These are phyloP conservation scores for Serilophus lunatus DNA, from an alignment of 2,113 vertebrate genomes.

Conservation along the genomic window DNA sequence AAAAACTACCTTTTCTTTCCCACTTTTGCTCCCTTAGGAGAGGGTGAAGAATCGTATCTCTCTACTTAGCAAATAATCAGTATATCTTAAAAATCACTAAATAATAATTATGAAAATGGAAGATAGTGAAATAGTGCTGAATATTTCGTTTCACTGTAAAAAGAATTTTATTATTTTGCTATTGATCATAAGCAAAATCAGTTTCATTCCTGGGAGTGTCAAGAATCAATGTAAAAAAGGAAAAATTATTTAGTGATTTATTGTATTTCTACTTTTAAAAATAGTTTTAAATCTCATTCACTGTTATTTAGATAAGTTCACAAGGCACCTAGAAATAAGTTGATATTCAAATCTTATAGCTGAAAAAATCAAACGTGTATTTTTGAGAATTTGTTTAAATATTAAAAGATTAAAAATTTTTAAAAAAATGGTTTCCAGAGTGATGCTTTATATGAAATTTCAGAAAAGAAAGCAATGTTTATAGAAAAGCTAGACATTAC, in stretches of 20 bases:
- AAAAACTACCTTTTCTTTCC: not conserved
- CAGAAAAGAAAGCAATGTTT: not conserved
- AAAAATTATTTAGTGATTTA: not conserved
- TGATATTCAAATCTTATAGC: not conserved
- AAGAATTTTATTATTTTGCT: not conserved
- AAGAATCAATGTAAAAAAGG: not conserved
- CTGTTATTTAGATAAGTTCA: not conserved
- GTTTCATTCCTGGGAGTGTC: not conserved
- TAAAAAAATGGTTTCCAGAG: not conserved
- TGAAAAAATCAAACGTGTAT: not conserved
- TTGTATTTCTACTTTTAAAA: not conserved
- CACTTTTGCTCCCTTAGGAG: not conserved
- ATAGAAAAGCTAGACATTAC: not conserved
- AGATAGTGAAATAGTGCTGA: not conserved
- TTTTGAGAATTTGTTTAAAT: not conserved
- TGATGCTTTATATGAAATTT: not conserved
- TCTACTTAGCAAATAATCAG: not conserved
- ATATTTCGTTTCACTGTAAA: not conserved
- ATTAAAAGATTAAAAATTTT: not conserved
- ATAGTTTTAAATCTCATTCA: not conserved
- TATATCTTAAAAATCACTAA: not conserved
- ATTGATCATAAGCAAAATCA: not conserved
- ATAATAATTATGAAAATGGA: not conserved
- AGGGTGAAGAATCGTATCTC: not conserved
- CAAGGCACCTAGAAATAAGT: not conserved